A percentile compares a stretch with the other conserved stretches of the same genome.
These are phyloP conservation scores for Eriocheir sinensis DNA, from an alignment of 1,140 invertebrate genomes.

Conservation along the genomic window DNA sequence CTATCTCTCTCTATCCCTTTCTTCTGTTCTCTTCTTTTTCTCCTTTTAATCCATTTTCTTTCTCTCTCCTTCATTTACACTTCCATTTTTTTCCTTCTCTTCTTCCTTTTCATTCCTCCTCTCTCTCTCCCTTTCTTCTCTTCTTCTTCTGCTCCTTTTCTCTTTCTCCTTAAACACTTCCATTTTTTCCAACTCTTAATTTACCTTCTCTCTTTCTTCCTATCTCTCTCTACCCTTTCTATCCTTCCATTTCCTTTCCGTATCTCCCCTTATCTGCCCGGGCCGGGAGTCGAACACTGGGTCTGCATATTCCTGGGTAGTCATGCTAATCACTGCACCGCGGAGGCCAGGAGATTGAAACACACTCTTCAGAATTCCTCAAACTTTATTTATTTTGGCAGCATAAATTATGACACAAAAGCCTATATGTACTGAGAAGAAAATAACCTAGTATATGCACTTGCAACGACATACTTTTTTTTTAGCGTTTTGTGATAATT, in stretches of 20 bases:
- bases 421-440: slow-evolving; percentile 64
- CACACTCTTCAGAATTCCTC: slow-evolving; percentile 47
- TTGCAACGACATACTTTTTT: slow-evolving; percentile 33
- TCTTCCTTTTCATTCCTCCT: background rate
- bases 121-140: background rate
- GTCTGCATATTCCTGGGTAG: too few relatives aligned
- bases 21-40: background rate
- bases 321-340: too few relatives aligned
- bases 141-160: background rate
- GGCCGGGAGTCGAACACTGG: too few relatives aligned
- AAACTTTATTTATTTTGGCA: slow-evolving; percentile 75
- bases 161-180: background rate
- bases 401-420: slow-evolving; percentile 72
- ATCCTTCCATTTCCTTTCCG: too few relatives aligned
- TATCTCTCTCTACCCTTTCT: too few relatives aligned
- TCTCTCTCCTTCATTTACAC: background rate
- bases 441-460: slow-evolving; percentile 62
- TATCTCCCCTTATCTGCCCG: too few relatives aligned
- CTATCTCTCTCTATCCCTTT: background rate
- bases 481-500: slow-evolving; percentile 49
- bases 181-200: background rate
- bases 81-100: background rate
- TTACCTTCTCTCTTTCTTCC: too few relatives aligned
- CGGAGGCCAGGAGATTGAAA: background rate
- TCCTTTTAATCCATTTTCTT: background rate